These are phyloP conservation scores for Trachelus stipa DNA, from an alignment of 2,888 invertebrate species.

Conservation along the genomic window DNA sequence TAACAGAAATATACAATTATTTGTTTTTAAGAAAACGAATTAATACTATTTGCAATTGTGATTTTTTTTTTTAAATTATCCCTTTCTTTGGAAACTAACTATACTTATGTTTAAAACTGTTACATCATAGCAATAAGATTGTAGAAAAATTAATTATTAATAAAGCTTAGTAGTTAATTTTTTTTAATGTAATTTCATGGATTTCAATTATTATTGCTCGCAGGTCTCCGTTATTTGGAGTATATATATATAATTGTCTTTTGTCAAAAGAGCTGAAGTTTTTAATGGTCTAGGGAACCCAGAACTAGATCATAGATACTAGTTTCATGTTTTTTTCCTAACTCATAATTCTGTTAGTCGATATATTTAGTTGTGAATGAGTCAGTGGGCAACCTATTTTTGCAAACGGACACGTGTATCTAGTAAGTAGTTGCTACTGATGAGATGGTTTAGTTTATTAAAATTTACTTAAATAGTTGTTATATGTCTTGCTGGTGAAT, in stretches of 20 bases:
- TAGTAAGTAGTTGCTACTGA: neutral
- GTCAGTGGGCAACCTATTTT: neutral
- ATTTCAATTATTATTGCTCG: too few relatives aligned
- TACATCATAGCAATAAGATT: neutral
- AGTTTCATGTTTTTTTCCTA: neutral
- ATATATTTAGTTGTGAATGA: neutral
- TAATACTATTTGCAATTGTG: neutral
- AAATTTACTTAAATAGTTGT: neutral
- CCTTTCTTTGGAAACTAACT: slow-evolving; percentile 3
- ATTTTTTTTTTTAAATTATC: neutral
- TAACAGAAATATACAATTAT: neutral
- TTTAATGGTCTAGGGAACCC: neutral
- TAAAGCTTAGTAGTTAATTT: neutral
- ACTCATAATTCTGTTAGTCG: neutral
- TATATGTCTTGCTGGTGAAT: neutral
- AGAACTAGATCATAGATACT: neutral
- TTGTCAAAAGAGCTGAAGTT: neutral
- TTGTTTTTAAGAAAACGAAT: slow-evolving; percentile 31
- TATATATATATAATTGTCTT: neutral
- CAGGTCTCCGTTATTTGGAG: neutral
- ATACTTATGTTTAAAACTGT: neutral
- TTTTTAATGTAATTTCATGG: neutral
- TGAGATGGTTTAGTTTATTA: neutral
- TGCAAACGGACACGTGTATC: neutral
- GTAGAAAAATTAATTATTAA: neutral